phyloP scores from a whole-genome alignment of 2,888 invertebrate species.

The Caenorhabditis afra region DNA sequence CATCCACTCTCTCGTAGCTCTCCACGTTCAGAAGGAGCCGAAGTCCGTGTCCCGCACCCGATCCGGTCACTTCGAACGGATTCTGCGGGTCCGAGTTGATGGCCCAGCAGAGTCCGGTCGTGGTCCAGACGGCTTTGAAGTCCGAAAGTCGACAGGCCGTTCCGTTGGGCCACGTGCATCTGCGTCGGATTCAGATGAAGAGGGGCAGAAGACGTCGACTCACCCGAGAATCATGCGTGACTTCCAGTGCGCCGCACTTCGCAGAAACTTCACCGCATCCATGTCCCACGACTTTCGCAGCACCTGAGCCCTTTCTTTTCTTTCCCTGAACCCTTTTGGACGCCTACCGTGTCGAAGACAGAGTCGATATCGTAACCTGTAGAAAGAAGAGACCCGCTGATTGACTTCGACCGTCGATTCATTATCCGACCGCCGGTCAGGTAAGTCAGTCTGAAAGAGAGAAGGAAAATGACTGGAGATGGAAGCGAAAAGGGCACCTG shows the following conservation, averaged over 20 bases:
- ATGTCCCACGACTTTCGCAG: constrained; percentile 76
- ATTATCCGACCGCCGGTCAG: constrained; percentile 75
- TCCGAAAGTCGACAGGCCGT: constrained; percentile 72
- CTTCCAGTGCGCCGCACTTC: constrained; percentile 78
- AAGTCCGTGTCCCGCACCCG: constrained; percentile 74
- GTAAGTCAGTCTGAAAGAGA: constrained; percentile 72
- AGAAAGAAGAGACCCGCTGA: constrained; percentile 46
- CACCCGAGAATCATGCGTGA: constrained; percentile 77
- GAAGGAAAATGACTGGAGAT: not conserved
- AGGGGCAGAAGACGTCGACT: constrained; percentile 1
- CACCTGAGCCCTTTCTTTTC: constrained; percentile 57
- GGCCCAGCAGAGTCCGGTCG: constrained; percentile 80
- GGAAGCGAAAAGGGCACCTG: constrained; percentile 65
- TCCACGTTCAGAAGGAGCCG: constrained; percentile 77
- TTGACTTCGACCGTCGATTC: constrained; percentile 69
- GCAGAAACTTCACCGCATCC: constrained; percentile 78
- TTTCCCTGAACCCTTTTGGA: not conserved
- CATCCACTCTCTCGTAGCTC: constrained; percentile 78
- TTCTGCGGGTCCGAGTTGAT: constrained; percentile 75
- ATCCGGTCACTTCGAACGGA: constrained; percentile 73
- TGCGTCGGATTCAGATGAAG: constrained; percentile 18
- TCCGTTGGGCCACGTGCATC: constrained; percentile 78
- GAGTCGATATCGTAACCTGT: constrained; percentile 51
- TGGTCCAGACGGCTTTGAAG: constrained; percentile 78
- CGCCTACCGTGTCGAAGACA: constrained; percentile 56